Conservation (phyloP, 2,797 vertebrate genomes). For the Acanthurus tractus region DNA sequence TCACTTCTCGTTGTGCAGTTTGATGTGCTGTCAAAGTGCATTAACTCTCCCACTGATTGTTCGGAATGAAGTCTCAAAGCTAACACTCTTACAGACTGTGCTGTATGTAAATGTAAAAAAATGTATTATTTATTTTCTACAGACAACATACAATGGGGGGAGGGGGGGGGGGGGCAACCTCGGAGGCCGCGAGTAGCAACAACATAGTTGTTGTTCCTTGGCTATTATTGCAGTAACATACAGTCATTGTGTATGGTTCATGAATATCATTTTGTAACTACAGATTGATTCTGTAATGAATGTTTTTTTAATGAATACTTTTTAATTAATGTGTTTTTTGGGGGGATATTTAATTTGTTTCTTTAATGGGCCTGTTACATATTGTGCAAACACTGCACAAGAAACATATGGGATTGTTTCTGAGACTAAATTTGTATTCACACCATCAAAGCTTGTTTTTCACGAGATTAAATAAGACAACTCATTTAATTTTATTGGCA, state of each 20-base stretch:
- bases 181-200: too few relatives aligned
- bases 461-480: slow-evolving; percentile 3
- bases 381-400: background rate
- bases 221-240: background rate
- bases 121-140: too few relatives aligned
- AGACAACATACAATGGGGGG: too few relatives aligned
- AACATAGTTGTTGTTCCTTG: too few relatives aligned
- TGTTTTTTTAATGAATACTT: too few relatives aligned
- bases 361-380: background rate
- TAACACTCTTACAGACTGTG: too few relatives aligned
- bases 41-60: background rate
- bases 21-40: slow-evolving; percentile 6
- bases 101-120: background rate
- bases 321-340: too few relatives aligned
- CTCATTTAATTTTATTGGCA: slow-evolving; percentile 7
- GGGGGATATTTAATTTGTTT: background rate
- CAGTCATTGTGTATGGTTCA: slow-evolving; percentile 2
- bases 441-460: slow-evolving; percentile 14
- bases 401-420: slow-evolving; percentile 1
- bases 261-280: background rate
- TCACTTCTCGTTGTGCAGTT: background rate
- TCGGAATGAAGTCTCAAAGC: background rate
- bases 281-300: background rate
- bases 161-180: too few relatives aligned
- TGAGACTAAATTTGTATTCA: background rate